Conservation (phyloP, 2,888 invertebrate species). For the Pocota personata region DNA sequence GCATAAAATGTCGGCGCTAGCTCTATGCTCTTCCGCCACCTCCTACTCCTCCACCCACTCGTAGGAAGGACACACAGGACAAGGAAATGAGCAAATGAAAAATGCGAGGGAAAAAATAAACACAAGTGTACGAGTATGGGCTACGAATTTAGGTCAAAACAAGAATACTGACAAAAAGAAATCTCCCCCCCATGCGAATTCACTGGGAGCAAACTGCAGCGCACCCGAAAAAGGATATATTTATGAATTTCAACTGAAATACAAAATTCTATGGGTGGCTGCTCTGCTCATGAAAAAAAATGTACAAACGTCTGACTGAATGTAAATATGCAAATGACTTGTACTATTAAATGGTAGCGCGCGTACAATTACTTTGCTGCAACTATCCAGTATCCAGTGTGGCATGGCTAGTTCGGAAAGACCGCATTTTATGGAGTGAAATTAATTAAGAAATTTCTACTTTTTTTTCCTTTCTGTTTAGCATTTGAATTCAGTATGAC, state of each 20-base stretch:
- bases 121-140: slow-evolving; percentile 34
- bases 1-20: slow-evolving; percentile 32
- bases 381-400: slow-evolving; percentile 36
- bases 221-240: slow-evolving; percentile 29
- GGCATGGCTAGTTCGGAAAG: neutral
- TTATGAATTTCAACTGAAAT: slow-evolving; percentile 27
- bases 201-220: slow-evolving; percentile 22
- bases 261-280: slow-evolving; percentile 24
- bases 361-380: slow-evolving; percentile 22
- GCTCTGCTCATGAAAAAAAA: slow-evolving; percentile 5
- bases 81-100: slow-evolving; percentile 63
- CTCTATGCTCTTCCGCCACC: neutral
- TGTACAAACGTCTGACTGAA: slow-evolving; percentile 32
- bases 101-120: slow-evolving; percentile 49
- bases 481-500: neutral
- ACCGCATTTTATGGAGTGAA: slow-evolving; percentile 29
- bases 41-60: neutral
- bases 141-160: slow-evolving; percentile 62
- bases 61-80: slow-evolving; percentile 36
- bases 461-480: neutral
- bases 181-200: neutral
- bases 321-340: slow-evolving; percentile 52
- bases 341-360: neutral
- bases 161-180: slow-evolving; percentile 1
- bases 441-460: slow-evolving; percentile 30